phyloP scores from a whole-genome alignment of 2,113 vertebrate species.

The Centropristis striata region DNA sequence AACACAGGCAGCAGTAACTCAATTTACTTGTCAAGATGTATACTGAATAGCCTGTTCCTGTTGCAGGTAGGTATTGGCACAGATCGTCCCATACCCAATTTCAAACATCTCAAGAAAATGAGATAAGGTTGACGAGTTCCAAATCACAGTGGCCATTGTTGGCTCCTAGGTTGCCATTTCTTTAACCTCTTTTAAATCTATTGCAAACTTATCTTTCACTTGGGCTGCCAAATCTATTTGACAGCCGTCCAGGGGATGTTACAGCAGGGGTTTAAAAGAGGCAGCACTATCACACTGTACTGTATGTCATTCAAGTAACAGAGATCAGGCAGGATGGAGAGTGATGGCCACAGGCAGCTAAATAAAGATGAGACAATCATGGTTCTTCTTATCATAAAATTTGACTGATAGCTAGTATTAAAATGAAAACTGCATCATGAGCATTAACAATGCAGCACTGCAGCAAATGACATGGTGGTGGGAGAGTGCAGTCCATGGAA shows the following conservation, averaged over 20 bases:
- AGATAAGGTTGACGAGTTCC: conserved; percentile 41
- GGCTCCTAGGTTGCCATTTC: conserved; percentile 2
- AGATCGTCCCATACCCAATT: conserved; percentile 34
- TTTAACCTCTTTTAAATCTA: conserved; percentile 10
- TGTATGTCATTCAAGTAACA: background rate
- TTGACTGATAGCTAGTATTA: background rate
- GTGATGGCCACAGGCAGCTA: background rate
- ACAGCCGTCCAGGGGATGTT: background rate
- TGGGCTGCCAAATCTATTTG: background rate
- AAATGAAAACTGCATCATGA: background rate
- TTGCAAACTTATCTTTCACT: conserved; percentile 6
- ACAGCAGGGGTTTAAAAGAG: background rate
- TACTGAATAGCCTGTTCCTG: conserved; percentile 13
- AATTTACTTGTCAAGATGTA: conserved; percentile 54
- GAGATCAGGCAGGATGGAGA: conserved; percentile 9
- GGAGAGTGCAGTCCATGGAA: background rate
- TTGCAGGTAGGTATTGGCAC: conserved; percentile 26
- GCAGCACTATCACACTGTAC: background rate
- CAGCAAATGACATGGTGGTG: background rate
- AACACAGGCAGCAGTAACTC: conserved; percentile 39
- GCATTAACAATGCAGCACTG: background rate
- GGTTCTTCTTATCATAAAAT: background rate
- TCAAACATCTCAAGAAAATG: conserved; percentile 39
- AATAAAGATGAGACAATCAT: background rate
- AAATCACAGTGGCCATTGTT: conserved; percentile 11